Conservation (phyloP, 2,888 invertebrate genomes). For the Tetragonula carbonaria region DNA sequence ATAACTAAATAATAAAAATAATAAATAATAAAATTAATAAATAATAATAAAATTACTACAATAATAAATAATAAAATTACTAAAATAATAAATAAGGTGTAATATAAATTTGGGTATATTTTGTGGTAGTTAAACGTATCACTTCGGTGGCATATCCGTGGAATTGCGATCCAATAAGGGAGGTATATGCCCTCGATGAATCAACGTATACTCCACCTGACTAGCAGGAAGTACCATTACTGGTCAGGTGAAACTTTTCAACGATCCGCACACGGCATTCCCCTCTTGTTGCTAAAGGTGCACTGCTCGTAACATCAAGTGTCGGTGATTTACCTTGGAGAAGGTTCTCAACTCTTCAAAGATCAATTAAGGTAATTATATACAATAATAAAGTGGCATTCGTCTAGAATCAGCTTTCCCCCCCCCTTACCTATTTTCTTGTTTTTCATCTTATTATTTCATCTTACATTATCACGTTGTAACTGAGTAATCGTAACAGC, state of each 20-base stretch:
- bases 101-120: neutral
- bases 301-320: slow-evolving; percentile 40
- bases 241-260: slow-evolving; percentile 60
- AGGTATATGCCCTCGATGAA: slow-evolving; percentile 13
- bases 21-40: too few relatives aligned
- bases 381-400: neutral
- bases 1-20: too few relatives aligned
- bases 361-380: slow-evolving; percentile 10
- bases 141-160: slow-evolving; percentile 8
- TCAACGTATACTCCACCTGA: slow-evolving; percentile 47
- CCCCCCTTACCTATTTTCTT: neutral
- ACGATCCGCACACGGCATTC: slow-evolving; percentile 28
- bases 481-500: too few relatives aligned
- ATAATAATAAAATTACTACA: neutral
- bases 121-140: neutral
- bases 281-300: slow-evolving; percentile 38
- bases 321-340: slow-evolving; percentile 43
- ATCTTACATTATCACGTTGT: too few relatives aligned
- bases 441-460: neutral
- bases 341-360: slow-evolving; percentile 38
- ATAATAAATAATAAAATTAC: neutral
- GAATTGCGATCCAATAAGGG: slow-evolving; percentile 26
- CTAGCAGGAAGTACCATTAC: slow-evolving; percentile 62
- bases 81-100: neutral
- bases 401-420: neutral